Base-by-base conservation (phyloP, 1,140 invertebrate species). In the Drosophila pectinifera region DNA sequence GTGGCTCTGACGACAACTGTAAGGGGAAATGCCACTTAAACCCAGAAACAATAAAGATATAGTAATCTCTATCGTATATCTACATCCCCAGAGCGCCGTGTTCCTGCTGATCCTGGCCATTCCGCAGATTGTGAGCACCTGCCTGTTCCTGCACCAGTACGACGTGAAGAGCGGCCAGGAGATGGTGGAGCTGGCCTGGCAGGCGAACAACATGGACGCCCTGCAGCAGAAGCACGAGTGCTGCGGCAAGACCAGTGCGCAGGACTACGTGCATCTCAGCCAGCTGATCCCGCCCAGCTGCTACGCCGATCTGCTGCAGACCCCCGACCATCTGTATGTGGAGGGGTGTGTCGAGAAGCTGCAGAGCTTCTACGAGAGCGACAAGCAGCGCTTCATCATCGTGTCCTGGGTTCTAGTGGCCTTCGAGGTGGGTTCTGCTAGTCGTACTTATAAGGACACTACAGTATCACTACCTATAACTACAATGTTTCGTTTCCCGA, bases 151-250 rank as follows among this genome's bases (percentile, higher is more conserved):
- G 22, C 80, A 83, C 28, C 57, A 80, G 11, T 67, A 61, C 28
- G 73, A 79, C 20, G 67, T 74, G 16, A 42, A 78, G 18, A 88
- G 59, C 45, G 90, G 74, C 11, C 85, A 90, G 42, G 41, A 64
- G 4, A 48, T 34, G 6, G 90, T 91, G 5, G 78, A 91, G 16
- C 20, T 83, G 24, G 90, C 90, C 31, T 91, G 90, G 90, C 73
- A 88, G 57, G 73, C 81, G 4, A 81, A 91, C 56, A 82, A 88
- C 31, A 91, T 91, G 78, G 90, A 91, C 41, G 80, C 39, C 0
- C 42, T 90, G 26, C 90, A 91, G 54, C 72, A 76, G 72, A 72
- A 78, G 31, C 80, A 81, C 49, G 73, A 89, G 36, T 91, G 90
- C 41, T 91, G 90, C 22, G 90, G 90, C 74, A 80, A 85, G 48